Evolutionary conservation across 2,888 invertebrate genomes (phyloP).

Genomic region (Blastobasis lacticolella): DNA sequence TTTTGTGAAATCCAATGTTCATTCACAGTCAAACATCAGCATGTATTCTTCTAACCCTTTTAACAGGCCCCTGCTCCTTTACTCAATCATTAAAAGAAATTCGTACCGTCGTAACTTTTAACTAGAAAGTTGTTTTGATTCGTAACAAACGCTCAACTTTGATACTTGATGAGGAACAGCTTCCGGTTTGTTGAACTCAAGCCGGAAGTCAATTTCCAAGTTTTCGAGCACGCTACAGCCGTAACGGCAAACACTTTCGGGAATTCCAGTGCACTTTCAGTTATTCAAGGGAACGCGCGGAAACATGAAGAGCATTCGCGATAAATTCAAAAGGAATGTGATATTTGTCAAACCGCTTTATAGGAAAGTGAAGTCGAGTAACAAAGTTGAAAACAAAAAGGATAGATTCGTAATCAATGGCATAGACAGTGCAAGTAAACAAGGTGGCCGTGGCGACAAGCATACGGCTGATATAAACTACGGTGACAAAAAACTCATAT

Average conservation of each 20-base stretch:
- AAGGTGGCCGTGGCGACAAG: slow-evolving; percentile 29
- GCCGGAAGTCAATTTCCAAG: slow-evolving; percentile 30
- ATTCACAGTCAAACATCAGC: too few species aligned
- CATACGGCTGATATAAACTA: too few species aligned
- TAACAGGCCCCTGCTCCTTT: too few species aligned
- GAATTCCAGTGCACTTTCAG: slow-evolving; percentile 24
- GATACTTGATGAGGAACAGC: slow-evolving; percentile 30
- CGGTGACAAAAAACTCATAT: slow-evolving; percentile 28
- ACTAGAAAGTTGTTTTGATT: background rate
- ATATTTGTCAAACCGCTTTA: slow-evolving; percentile 56
- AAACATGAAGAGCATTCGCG: slow-evolving; percentile 23
- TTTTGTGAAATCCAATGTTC: too few species aligned
- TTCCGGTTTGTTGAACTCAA: slow-evolving; percentile 27
- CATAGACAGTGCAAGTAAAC: slow-evolving; percentile 37
- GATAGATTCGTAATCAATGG: slow-evolving; percentile 22
- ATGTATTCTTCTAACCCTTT: too few species aligned
- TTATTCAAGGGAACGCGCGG: slow-evolving; percentile 16
- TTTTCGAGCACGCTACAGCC: slow-evolving; percentile 30
- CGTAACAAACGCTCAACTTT: slow-evolving; percentile 15
- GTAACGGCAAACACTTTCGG: slow-evolving; percentile 19
- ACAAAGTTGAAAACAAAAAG: slow-evolving; percentile 28
- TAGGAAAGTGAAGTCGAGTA: slow-evolving; percentile 31
- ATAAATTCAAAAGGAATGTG: slow-evolving; percentile 43
- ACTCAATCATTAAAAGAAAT: too few species aligned
- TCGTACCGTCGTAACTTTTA: too few species aligned